A percentile compares a stretch with the other conserved stretches of the same genome.
Evolutionary conservation across 2,888 invertebrate genomes (phyloP).

Genomic region (Aproaerema taeniolella): DNA sequence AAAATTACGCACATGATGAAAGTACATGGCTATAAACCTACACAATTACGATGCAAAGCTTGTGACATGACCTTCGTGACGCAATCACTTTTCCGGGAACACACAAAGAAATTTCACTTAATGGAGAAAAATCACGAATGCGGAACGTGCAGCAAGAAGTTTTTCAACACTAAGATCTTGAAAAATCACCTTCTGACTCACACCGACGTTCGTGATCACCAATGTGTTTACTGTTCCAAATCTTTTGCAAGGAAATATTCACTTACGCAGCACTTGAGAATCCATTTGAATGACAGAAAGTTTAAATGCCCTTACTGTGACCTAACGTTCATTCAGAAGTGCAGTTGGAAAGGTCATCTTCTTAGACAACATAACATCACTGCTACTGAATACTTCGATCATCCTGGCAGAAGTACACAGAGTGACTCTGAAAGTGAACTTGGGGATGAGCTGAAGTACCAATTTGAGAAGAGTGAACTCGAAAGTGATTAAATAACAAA

Average conservation of each 20-base stretch:
- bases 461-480: too few species aligned
- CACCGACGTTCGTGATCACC: conserved; percentile 30
- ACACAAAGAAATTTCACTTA: conserved; percentile 41
- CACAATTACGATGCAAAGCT: conserved; percentile 26
- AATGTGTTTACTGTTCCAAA: conserved; percentile 48
- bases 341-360: conserved; percentile 23
- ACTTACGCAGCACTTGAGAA: conserved; percentile 32
- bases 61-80: conserved; percentile 33
- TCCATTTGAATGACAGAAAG: conserved; percentile 28
- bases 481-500: too few species aligned
- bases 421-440: background rate
- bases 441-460: too few species aligned
- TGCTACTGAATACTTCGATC: conserved; percentile 23
- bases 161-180: conserved; percentile 28
- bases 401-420: too few species aligned
- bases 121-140: conserved; percentile 35
- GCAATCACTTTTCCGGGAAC: conserved; percentile 25
- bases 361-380: background rate
- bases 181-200: conserved; percentile 35
- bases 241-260: conserved; percentile 25
- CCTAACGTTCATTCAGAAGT: conserved; percentile 27
- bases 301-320: conserved; percentile 26
- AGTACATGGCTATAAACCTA: conserved; percentile 7
- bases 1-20: conserved; percentile 25
- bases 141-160: conserved; percentile 29